These are phyloP conservation scores for Carollia perspicillata DNA, from an alignment of 2,113 vertebrate species.

Conservation along the genomic window DNA sequence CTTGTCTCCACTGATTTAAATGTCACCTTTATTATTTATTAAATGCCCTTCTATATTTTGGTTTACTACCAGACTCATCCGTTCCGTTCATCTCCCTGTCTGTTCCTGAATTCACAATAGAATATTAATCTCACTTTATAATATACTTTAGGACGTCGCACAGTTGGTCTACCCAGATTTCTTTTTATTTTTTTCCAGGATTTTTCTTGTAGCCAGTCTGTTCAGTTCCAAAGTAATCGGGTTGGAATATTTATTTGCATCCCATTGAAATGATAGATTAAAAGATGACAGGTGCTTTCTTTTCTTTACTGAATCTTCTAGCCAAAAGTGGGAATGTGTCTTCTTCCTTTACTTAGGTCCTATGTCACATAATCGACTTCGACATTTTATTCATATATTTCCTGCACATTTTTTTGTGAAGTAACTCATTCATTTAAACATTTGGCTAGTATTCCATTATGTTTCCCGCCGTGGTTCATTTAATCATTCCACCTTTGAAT, in stretches of 20 bases:
- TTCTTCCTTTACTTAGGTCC: background rate
- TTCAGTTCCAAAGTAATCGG: background rate
- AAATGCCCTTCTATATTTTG: background rate
- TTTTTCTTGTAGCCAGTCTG: background rate
- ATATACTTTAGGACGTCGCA: background rate
- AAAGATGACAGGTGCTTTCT: conserved; percentile 1
- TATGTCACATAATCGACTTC: background rate
- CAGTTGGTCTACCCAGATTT: background rate
- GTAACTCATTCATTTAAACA: background rate
- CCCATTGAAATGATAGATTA: conserved; percentile 5
- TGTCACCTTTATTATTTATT: conserved; percentile 31
- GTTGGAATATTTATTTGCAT: background rate
- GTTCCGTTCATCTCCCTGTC: background rate
- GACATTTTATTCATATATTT: background rate
- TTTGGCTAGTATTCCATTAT: background rate
- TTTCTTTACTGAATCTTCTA: conserved; percentile 11
- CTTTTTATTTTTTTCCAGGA: background rate
- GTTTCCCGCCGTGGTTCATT: background rate
- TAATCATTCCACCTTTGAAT: background rate
- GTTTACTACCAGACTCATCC: conserved; percentile 2
- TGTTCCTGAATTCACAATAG: background rate
- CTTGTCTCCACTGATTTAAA: conserved; percentile 6
- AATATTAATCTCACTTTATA: background rate
- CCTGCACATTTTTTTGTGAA: background rate
- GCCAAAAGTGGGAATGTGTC: background rate